These are phyloP conservation scores for Acrocephalus arundinaceus DNA, from an alignment of 2,113 vertebrate genomes.

Conservation along the genomic window DNA sequence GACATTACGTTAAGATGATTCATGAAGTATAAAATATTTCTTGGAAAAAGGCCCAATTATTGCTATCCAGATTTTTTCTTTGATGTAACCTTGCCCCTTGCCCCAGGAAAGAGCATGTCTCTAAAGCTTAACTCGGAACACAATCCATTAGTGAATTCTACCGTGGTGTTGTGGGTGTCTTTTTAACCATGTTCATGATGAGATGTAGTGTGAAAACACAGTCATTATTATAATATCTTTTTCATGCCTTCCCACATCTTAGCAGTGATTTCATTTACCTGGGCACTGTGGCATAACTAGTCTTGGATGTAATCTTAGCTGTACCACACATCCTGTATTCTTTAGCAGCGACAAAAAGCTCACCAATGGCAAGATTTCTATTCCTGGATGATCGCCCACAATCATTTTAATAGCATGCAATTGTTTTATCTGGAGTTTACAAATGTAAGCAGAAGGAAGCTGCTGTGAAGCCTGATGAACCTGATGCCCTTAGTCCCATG, in stretches of 20 bases:
- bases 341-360: background rate
- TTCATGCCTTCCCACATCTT: background rate
- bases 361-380: background rate
- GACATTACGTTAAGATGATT: background rate
- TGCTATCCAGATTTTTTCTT: background rate
- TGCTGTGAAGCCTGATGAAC: background rate
- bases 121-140: background rate
- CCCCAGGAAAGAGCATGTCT: background rate
- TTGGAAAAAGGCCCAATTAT: background rate
- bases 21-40: background rate
- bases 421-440: conserved; percentile 8
- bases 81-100: background rate
- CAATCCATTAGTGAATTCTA: background rate
- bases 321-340: background rate
- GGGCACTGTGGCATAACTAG: background rate
- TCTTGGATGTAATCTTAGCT: background rate
- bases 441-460: background rate
- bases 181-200: background rate
- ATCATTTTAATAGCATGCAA: background rate
- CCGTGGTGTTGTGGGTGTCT: background rate
- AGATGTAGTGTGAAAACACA: background rate
- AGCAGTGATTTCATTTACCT: background rate
- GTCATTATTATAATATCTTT: background rate
- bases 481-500: background rate
- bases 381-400: background rate